A percentile compares a stretch with the other conserved stretches of the same genome.
phyloP scores from a whole-genome alignment of 2,113 vertebrate species.

The Martes martes region DNA sequence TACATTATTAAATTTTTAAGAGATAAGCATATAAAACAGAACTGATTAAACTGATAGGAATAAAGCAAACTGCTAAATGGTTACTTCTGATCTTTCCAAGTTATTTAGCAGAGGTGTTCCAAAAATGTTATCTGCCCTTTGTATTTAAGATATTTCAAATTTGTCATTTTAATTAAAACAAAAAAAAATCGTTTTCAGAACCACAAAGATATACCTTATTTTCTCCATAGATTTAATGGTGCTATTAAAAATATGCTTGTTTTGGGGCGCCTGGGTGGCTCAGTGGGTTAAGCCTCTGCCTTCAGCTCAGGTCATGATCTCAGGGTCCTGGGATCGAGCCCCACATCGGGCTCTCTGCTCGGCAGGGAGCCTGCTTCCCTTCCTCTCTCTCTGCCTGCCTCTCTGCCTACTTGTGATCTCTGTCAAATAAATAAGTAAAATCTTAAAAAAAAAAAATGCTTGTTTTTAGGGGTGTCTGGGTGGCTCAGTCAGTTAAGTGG shows the following conservation, averaged over 20 bases:
- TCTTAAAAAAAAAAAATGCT: neutral
- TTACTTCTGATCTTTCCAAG: neutral
- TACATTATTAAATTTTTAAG: neutral
- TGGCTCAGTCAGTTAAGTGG: too few relatives aligned
- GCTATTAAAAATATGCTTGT: neutral
- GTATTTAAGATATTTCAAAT: neutral
- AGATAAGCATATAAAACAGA: neutral
- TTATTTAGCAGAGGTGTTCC: neutral
- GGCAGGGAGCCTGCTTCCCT: too few relatives aligned
- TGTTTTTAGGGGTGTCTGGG: neutral
- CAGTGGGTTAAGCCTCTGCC: too few relatives aligned
- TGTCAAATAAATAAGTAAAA: too few relatives aligned
- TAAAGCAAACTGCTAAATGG: conserved; percentile 17
- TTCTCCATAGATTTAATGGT: neutral
- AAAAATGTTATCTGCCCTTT: neutral
- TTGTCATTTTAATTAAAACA: conserved; percentile 35
- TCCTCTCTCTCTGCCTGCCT: too few relatives aligned
- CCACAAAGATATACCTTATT: neutral
- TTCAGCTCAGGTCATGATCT: too few relatives aligned
- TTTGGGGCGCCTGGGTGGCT: neutral
- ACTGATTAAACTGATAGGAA: neutral
- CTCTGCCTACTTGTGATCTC: too few relatives aligned
- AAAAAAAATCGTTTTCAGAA: neutral
- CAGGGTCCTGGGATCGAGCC: too few relatives aligned
- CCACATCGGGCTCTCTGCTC: too few relatives aligned